A percentile compares a stretch with the other conserved stretches of the same genome.
Conservation (phyloP, 2,113 vertebrate species). For the Notothenia rossii region DNA sequence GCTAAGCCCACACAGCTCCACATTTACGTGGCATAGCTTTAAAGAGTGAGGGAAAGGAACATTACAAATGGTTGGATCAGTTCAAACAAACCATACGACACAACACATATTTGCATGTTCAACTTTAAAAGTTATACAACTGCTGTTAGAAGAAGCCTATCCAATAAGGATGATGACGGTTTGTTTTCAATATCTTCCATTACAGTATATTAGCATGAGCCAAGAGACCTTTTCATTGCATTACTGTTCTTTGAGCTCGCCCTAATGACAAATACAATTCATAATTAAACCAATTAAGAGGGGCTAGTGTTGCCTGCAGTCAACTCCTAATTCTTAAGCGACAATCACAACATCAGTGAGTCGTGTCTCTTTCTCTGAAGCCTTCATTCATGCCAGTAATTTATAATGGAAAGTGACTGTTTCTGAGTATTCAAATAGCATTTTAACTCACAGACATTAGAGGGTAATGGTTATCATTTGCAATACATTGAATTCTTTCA, state of each 20-base stretch:
- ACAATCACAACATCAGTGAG: constrained; percentile 22
- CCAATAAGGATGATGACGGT: neutral
- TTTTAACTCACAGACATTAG: constrained; percentile 51
- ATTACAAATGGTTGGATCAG: constrained; percentile 3
- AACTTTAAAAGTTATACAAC: neutral
- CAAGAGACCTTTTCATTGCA: constrained; percentile 6
- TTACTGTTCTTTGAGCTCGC: constrained; percentile 24
- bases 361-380: neutral
- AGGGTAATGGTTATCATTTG: constrained; percentile 11
- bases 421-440: constrained; percentile 34
- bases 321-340: constrained; percentile 15
- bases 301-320: neutral
- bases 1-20: constrained; percentile 12
- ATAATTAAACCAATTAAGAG: constrained; percentile 27
- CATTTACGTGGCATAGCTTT: neutral
- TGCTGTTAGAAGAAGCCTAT: neutral
- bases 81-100: neutral
- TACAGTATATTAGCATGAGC: constrained; percentile 10
- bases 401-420: constrained; percentile 40
- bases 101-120: constrained; percentile 3
- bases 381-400: constrained; percentile 12
- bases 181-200: neutral
- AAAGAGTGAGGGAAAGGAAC: neutral
- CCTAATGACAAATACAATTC: constrained; percentile 22
- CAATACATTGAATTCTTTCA: constrained; percentile 14